Percentiles rank a stretch among this genome's conserved stretches.
Conservation (phyloP, 92 coral and sea anemone genomes). For the Umimayanthus kanabou region DNA sequence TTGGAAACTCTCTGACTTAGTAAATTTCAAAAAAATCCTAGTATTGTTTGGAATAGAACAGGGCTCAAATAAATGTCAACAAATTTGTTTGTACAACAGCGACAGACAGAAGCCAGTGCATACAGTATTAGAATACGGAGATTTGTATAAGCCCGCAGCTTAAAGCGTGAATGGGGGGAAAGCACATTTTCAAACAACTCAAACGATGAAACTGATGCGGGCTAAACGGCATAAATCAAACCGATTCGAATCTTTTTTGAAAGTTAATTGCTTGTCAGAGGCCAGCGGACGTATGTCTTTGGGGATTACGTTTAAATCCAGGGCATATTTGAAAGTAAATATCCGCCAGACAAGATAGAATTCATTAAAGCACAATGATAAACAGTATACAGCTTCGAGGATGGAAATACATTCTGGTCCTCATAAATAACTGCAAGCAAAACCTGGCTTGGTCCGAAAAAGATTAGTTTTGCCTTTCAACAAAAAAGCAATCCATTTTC, state of each 20-base stretch:
- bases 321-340: neutral
- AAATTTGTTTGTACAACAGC: neutral
- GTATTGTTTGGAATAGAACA: neutral
- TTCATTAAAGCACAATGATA: neutral
- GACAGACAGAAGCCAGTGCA: neutral
- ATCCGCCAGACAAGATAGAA: neutral
- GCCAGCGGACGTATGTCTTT: neutral
- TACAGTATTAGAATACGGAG: neutral
- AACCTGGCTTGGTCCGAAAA: too few species aligned
- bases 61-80: neutral
- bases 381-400: neutral
- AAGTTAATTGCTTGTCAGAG: neutral
- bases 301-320: neutral
- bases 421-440: neutral
- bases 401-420: neutral
- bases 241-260: neutral
- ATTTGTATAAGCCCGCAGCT: neutral
- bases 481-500: too few species aligned
- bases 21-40: neutral
- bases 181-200: neutral
- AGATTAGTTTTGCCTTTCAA: too few species aligned
- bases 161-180: neutral
- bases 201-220: neutral
- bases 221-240: neutral
- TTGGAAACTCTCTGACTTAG: neutral